phyloP scores from a whole-genome alignment of 2,113 vertebrate genomes.

The Pogonocichla stellata region DNA sequence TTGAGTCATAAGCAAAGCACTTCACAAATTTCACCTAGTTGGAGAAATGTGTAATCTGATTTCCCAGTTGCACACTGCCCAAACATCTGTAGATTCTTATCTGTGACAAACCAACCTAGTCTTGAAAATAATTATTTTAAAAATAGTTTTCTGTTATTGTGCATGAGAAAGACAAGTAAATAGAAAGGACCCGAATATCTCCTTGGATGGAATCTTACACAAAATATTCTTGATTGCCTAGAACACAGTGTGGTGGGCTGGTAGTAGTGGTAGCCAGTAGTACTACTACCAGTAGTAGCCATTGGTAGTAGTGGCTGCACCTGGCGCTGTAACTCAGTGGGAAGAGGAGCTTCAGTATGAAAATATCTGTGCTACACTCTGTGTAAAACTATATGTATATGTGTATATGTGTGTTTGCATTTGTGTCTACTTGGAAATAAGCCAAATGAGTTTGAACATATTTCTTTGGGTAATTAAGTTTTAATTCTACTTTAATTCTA shows the following conservation, averaged over 20 bases:
- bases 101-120: not conserved
- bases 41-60: not conserved
- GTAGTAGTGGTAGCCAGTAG: no score
- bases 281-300: no score
- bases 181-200: not conserved
- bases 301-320: fast-evolving
- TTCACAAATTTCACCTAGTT: not conserved
- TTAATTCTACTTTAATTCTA: not conserved
- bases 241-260: not conserved
- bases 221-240: not conserved
- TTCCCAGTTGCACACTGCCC: not conserved
- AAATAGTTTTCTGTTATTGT: not conserved
- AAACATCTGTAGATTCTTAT: not conserved
- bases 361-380: not conserved
- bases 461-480: not conserved
- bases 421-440: not conserved
- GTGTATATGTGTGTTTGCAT: not conserved
- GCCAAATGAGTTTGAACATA: not conserved
- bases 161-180: not conserved
- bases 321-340: fast-evolving
- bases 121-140: not conserved
- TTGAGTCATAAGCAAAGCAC: not conserved
- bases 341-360: not conserved
- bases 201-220: not conserved
- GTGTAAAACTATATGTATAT: not conserved